phyloP scores from a whole-genome alignment of 2,888 invertebrate species.

The Drosophila aldrichi region DNA sequence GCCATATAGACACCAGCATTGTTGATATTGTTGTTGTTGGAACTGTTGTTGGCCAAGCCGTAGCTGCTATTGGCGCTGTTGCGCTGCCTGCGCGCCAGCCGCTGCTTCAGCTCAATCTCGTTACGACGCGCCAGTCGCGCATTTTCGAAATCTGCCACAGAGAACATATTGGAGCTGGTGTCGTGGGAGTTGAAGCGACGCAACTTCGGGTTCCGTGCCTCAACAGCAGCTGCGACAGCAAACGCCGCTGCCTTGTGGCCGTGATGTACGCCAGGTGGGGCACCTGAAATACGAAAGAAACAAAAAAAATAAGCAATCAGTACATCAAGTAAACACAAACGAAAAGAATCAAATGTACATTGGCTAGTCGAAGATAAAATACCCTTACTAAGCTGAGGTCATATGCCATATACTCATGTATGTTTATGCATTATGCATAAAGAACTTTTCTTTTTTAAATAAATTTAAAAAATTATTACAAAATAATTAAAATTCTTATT shows the following conservation, averaged over 20 bases:
- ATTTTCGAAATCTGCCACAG: conserved; percentile 85
- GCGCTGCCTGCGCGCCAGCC: conserved; percentile 83
- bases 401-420: too few relatives aligned
- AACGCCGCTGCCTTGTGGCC: conserved; percentile 46
- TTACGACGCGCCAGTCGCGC: conserved; percentile 85
- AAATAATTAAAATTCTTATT: too few relatives aligned
- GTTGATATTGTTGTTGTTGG: background rate
- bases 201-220: conserved; percentile 84
- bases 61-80: conserved; percentile 83
- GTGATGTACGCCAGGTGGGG: conserved; percentile 66
- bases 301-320: background rate
- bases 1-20: conserved; percentile 14
- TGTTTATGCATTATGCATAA: too few relatives aligned
- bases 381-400: background rate
- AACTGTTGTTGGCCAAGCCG: conserved; percentile 52
- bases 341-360: background rate
- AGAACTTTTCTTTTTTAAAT: too few relatives aligned
- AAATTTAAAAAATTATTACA: too few relatives aligned
- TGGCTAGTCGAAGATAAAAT: background rate
- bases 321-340: conserved; percentile 7
- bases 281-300: conserved; percentile 56
- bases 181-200: conserved; percentile 85
- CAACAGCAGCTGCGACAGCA: conserved; percentile 52
- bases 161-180: conserved; percentile 85
- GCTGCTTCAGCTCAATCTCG: conserved; percentile 85